Evolutionary conservation across 2,113 vertebrate genomes (phyloP).

Genomic region (Brachionichthys hirsutus): DNA sequence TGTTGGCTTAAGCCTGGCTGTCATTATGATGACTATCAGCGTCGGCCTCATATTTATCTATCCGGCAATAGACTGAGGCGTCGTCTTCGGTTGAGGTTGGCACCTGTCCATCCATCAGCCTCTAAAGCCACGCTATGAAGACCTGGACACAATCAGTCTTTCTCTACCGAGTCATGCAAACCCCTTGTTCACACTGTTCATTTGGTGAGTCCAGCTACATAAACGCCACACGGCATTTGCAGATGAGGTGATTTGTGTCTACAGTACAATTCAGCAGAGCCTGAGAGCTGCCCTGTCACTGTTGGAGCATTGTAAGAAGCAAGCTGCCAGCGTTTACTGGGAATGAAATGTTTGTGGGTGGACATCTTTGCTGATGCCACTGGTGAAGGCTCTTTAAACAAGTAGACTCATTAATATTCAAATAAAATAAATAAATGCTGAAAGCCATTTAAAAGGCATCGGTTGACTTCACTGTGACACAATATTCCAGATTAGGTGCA

Average conservation of each 20-base stretch:
- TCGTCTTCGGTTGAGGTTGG: slow-evolving; percentile 49
- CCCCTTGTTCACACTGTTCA: slow-evolving; percentile 21
- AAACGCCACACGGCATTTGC: slow-evolving; percentile 19
- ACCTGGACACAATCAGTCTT: slow-evolving; percentile 26
- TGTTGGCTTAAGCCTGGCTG: slow-evolving; percentile 57
- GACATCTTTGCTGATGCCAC: slow-evolving; percentile 44
- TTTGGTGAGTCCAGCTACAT: slow-evolving; percentile 19
- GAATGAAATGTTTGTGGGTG: slow-evolving; percentile 41
- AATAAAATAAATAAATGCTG: slow-evolving; percentile 38
- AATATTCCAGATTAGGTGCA: slow-evolving; percentile 30
- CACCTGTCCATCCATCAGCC: slow-evolving; percentile 66
- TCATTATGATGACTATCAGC: slow-evolving; percentile 68
- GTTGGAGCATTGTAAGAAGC: slow-evolving; percentile 14
- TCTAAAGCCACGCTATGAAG: slow-evolving; percentile 38
- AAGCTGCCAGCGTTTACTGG: slow-evolving; percentile 44
- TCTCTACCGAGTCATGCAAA: slow-evolving; percentile 2
- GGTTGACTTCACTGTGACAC: slow-evolving; percentile 32
- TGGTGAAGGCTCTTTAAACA: slow-evolving; percentile 41
- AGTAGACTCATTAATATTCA: slow-evolving; percentile 36
- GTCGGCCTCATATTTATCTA: slow-evolving; percentile 69
- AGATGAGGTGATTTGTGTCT: background rate
- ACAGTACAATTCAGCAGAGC: slow-evolving; percentile 34
- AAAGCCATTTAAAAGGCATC: slow-evolving; percentile 45
- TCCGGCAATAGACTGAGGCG: slow-evolving; percentile 50
- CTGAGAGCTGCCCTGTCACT: slow-evolving; percentile 34